A percentile compares a stretch with the other conserved stretches of the same genome.
These are phyloP conservation scores for Coboldia fuscipes DNA, from an alignment of 1,140 invertebrate genomes.

Conservation along the genomic window DNA sequence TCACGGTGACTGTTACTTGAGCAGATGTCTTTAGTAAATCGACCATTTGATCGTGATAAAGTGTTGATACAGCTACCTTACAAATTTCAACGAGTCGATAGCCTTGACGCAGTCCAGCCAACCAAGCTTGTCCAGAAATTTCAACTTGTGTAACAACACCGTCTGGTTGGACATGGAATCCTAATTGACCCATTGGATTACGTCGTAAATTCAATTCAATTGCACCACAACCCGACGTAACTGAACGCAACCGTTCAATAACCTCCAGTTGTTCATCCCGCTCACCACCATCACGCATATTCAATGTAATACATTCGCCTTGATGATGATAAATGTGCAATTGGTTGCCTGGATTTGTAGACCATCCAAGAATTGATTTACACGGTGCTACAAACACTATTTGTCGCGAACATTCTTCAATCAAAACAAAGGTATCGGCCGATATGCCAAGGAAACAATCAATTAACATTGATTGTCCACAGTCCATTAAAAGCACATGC, in stretches of 20 bases:
- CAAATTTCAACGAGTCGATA: slow-evolving; percentile 84
- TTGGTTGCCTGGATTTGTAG: slow-evolving; percentile 25
- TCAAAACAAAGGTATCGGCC: slow-evolving; percentile 63
- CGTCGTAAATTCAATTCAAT: slow-evolving; percentile 48
- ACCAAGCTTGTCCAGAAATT: slow-evolving; percentile 63
- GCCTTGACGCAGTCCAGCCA: slow-evolving; percentile 74
- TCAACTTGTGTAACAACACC: slow-evolving; percentile 90
- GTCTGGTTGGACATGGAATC: slow-evolving; percentile 90
- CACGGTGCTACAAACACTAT: slow-evolving; percentile 75
- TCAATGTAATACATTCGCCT: slow-evolving; percentile 64
- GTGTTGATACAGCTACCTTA: slow-evolving; percentile 68
- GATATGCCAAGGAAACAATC: slow-evolving; percentile 78
- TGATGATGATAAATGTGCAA: slow-evolving; percentile 53
- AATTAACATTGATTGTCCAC: slow-evolving; percentile 38
- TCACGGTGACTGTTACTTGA: slow-evolving; percentile 63
- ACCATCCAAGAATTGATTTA: slow-evolving; percentile 47
- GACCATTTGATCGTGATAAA: slow-evolving; percentile 85
- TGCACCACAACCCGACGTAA: slow-evolving; percentile 50
- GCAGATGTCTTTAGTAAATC: slow-evolving; percentile 79
- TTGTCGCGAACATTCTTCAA: slow-evolving; percentile 63
- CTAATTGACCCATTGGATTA: slow-evolving; percentile 68
- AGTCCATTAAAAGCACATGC: slow-evolving; percentile 50
- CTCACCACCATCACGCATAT: slow-evolving; percentile 38
- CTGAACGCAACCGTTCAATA: slow-evolving; percentile 41
- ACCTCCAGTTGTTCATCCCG: slow-evolving; percentile 63